phyloP scores from a whole-genome alignment of 2,797 vertebrate genomes.

The Enteromius argenteus region DNA sequence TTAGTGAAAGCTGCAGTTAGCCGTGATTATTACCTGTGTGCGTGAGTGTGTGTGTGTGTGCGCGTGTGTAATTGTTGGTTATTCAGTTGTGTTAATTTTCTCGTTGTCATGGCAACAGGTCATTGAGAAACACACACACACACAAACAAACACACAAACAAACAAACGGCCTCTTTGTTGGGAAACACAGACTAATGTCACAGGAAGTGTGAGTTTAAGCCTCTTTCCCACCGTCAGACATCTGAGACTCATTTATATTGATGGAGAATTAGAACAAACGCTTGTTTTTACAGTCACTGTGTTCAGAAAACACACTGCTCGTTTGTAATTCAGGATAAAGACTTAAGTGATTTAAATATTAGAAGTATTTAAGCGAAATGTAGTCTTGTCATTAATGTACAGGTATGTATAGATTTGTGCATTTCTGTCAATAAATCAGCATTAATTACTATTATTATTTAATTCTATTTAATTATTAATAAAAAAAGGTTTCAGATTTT shows the following conservation, averaged over 20 bases:
- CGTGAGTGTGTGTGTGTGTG: neutral
- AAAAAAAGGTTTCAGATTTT: neutral
- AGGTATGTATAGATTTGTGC: neutral
- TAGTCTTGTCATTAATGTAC: neutral
- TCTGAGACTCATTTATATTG: neutral
- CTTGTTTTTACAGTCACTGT: neutral
- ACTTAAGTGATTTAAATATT: neutral
- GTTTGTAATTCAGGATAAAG: neutral
- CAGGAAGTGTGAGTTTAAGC: slow-evolving; percentile 48
- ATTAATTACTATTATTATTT: too few relatives aligned
- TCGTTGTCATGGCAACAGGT: slow-evolving; percentile 28
- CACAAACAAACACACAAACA: slow-evolving; percentile 32
- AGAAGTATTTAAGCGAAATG: neutral
- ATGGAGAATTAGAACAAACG: neutral
- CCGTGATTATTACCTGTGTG: neutral
- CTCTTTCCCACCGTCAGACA: slow-evolving; percentile 42
- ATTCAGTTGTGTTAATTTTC: slow-evolving; percentile 21
- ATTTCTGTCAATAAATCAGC: neutral
- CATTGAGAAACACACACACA: slow-evolving; percentile 21
- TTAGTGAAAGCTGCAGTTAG: neutral
- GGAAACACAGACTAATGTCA: slow-evolving; percentile 22
- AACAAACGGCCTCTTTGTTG: slow-evolving; percentile 23
- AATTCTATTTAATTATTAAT: too few relatives aligned
- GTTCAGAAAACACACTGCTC: neutral
- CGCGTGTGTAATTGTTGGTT: slow-evolving; percentile 2